Conservation (phyloP, 2,888 invertebrate genomes). For the Buathra laborator region DNA sequence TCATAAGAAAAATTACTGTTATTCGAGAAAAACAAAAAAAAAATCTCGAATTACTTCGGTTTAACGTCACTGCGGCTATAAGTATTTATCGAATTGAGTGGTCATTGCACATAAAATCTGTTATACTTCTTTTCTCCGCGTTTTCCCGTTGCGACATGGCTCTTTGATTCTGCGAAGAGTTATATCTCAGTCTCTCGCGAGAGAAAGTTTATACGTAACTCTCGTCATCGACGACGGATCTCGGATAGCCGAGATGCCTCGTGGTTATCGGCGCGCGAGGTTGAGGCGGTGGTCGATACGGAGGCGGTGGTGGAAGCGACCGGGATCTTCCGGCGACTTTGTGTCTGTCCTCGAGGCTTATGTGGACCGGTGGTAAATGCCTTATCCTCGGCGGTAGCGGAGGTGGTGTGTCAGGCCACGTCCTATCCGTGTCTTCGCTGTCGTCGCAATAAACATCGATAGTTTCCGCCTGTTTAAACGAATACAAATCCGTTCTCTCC, state of each 20-base stretch:
- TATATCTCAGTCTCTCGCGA: constrained; percentile 14
- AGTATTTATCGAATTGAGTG: not conserved
- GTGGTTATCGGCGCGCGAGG: constrained; percentile 82
- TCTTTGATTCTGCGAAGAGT: constrained; percentile 61
- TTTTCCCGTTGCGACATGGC: constrained; percentile 60
- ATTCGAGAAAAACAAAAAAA: not conserved
- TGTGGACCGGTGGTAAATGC: constrained; percentile 89
- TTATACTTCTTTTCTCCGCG: not conserved
- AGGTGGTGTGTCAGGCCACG: constrained; percentile 86
- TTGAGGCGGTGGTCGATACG: constrained; percentile 83
- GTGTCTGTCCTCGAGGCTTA: constrained; percentile 87
- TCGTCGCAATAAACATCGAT: constrained; percentile 85
- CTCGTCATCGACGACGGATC: constrained; percentile 83
- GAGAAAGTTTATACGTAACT: constrained; percentile 81
- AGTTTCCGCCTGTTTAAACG: constrained; percentile 81
- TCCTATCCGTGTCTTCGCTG: constrained; percentile 81
- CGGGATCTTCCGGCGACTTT: constrained; percentile 83
- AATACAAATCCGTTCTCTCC: constrained; percentile 79
- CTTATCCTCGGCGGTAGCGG: constrained; percentile 88
- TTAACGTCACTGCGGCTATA: not conserved
- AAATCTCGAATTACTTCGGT: not conserved
- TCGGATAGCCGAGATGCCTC: constrained; percentile 81
- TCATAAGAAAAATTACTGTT: no score
- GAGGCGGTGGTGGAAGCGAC: constrained; percentile 83
- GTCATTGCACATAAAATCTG: not conserved